Evolutionary conservation across 1,140 invertebrate genomes (phyloP).

Genomic region (Aporrectodea caliginosa): DNA sequence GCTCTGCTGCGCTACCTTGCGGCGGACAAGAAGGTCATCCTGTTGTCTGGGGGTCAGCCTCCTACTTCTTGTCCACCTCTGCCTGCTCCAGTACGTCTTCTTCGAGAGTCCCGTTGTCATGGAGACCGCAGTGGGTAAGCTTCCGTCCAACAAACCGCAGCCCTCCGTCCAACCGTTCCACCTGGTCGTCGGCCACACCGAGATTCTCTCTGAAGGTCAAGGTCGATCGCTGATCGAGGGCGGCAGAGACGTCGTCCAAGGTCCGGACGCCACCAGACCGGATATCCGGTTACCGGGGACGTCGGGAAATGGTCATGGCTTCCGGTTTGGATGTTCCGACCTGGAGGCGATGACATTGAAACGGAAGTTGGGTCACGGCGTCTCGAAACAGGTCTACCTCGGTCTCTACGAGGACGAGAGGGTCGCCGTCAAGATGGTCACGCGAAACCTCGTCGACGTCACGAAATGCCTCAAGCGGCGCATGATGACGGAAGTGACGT

Average conservation of each 20-base stretch:
- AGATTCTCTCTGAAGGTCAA: neutral
- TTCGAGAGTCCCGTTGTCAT: neutral
- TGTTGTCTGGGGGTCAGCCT: neutral
- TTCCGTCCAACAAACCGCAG: neutral
- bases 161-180: neutral
- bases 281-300: too few species aligned
- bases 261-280: neutral
- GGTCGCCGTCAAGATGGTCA: constrained; percentile 52
- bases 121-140: neutral
- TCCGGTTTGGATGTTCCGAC: constrained; percentile 43
- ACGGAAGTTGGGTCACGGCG: constrained; percentile 48
- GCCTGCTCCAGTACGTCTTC: neutral
- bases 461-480: constrained; percentile 43
- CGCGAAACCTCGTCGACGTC: constrained; percentile 47
- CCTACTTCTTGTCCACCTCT: neutral
- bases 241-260: neutral
- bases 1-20: neutral
- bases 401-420: constrained; percentile 36
- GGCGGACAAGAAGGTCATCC: neutral
- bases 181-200: neutral
- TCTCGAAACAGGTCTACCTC: constrained; percentile 46
- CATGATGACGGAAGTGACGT: neutral
- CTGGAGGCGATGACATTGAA: constrained; percentile 43
- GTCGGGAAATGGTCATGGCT: neutral
- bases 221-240: too few species aligned